Evolutionary conservation across 2,797 vertebrate genomes (phyloP), one percentile per base, ranked within the genome.

Genomic region (Notolabrus celidotus): DNA sequence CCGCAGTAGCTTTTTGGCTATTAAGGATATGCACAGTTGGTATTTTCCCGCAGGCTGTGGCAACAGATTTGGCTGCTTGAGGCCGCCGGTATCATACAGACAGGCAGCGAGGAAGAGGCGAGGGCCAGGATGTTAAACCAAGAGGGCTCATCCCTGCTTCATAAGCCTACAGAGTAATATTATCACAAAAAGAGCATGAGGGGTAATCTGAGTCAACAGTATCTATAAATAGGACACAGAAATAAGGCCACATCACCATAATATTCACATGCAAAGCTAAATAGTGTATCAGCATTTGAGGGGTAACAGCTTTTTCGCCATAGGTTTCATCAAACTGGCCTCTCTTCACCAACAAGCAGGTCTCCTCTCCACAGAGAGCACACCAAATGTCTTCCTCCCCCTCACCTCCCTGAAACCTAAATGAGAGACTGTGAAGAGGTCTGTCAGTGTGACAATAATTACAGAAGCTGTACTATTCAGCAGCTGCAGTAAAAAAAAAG

Each of bases 361-460:
- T 66, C 78, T 74, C 65, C 20, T 74, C 77, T 71, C 53, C 60
- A 52, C 52, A 36, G 19, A 59, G 67, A 65, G 67, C 75, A 60
- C 63, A 88, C 78, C 82, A 88, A 89, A 91, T 79, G 82, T 72
- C 61, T 51, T 75, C 65, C 67, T 73, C 41, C 14, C 17, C 67
- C 76, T 75, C 76, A 71, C 79, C 58, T 86, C 76, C 71, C 74
- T 74, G 60, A 78, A 88, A 82, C 69, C 74, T 81, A 89, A 81
- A 92, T 92, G 84, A 92, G 77, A 90, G 88, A 79, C 86, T 89
- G 79, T 72, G 86, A 84, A 90, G 76, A 91, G 79, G 77, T 75
- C 78, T 83, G 81, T 89, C 90, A 88, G 79, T 83, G 83, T 82
- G 79, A 89, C 79, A 89, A 84, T 87, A 90, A 90, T 89, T 91